Conservation (phyloP, 2,797 vertebrate genomes). For the Anabacerthia variegaticeps region DNA sequence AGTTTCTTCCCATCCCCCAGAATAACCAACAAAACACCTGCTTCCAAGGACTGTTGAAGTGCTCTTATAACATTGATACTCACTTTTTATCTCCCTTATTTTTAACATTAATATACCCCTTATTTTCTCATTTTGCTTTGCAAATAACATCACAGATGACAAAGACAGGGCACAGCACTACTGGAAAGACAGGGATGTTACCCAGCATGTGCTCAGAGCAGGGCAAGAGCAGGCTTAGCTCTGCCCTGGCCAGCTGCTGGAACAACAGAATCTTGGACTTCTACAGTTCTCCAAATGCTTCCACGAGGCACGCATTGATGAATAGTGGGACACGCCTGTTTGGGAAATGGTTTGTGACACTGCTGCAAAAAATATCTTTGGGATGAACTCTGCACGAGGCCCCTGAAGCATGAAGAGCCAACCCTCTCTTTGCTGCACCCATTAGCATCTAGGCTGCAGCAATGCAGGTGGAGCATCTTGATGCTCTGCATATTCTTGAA, state of each 20-base stretch:
- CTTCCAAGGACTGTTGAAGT: background rate
- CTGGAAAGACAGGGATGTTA: background rate
- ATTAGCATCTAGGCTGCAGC: background rate
- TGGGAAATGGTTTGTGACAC: background rate
- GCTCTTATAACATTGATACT: background rate
- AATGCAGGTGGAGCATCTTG: background rate
- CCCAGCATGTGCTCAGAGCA: background rate
- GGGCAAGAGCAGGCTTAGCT: background rate
- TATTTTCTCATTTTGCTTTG: background rate
- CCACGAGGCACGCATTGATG: accelerated
- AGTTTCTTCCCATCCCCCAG: background rate
- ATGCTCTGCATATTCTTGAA: background rate
- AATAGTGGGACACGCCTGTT: background rate
- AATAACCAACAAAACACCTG: background rate
- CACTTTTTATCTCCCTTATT: background rate
- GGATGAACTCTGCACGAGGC: accelerated
- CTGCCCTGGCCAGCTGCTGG: background rate
- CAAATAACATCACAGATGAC: background rate
- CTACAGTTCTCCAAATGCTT: background rate
- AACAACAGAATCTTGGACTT: background rate
- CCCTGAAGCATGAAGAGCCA: background rate
- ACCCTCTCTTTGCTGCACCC: background rate
- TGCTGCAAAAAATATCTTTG: background rate
- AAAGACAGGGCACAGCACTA: background rate
- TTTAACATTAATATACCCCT: background rate